A percentile compares a stretch with the other conserved stretches of the same genome.
Conservation (phyloP, 2,888 invertebrate genomes). For the Beris chalybata region DNA sequence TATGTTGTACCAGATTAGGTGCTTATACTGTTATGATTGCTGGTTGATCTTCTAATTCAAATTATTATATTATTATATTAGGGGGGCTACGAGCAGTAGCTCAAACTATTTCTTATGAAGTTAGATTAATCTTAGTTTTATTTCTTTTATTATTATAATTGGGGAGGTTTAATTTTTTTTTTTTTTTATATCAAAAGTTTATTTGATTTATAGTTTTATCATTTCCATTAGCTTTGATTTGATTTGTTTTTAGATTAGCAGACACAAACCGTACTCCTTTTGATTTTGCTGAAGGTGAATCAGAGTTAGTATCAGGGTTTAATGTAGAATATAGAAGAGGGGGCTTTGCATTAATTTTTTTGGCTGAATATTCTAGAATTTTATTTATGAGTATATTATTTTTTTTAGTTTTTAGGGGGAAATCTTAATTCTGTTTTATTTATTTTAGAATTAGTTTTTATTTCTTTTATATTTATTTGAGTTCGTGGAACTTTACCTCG, state of each 20-base stretch:
- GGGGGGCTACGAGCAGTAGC: conserved; percentile 61
- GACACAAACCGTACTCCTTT: conserved; percentile 75
- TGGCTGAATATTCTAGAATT: conserved; percentile 70
- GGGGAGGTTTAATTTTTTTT: conserved; percentile 61
- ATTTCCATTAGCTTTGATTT: conserved; percentile 61
- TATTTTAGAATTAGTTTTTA: no score
- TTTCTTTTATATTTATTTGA: no score
- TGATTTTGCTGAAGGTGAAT: conserved; percentile 80
- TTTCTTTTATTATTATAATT: conserved; percentile 63
- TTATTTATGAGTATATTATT: conserved; percentile 64
- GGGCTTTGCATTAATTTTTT: conserved; percentile 73
- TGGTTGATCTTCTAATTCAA: conserved; percentile 72
- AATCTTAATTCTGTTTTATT: conserved; percentile 63
- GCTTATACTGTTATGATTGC: conserved; percentile 67
- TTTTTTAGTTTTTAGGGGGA: conserved; percentile 61
- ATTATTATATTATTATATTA: conserved; percentile 71
- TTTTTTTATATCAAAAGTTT: conserved; percentile 58
- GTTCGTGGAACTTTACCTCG: conserved; percentile 67
- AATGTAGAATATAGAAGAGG: conserved; percentile 75
- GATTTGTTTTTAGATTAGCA: conserved; percentile 65
- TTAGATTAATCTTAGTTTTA: conserved; percentile 68
- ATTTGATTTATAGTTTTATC: conserved; percentile 62
- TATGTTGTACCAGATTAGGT: conserved; percentile 65
- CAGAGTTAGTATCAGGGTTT: conserved; percentile 78
- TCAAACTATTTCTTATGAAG: conserved; percentile 69